Conservation (phyloP, 1,140 invertebrate genomes). For the Nylanderia fulva region DNA sequence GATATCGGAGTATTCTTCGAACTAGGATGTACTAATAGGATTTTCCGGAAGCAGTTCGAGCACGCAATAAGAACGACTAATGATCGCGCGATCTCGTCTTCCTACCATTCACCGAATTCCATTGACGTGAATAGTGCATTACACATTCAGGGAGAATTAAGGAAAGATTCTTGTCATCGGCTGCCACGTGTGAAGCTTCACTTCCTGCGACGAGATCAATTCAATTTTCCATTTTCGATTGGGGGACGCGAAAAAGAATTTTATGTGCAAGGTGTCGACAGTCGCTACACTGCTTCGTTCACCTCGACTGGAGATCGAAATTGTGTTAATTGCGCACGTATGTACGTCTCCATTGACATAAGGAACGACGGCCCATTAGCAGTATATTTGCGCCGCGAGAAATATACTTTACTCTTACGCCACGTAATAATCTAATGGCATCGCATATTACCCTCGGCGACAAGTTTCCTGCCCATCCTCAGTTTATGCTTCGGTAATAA, state of each 20-base stretch:
- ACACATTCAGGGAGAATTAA: background rate
- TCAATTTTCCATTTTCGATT: background rate
- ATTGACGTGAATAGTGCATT: background rate
- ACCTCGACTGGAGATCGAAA: conserved; percentile 18
- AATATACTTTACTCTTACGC: conserved; percentile 43
- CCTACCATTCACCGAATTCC: conserved; percentile 27
- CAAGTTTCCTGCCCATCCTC: conserved; percentile 56
- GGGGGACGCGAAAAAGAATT: background rate
- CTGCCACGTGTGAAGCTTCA: background rate
- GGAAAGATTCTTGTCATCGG: background rate
- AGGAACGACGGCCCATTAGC: conserved; percentile 31
- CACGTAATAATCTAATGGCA: conserved; percentile 60
- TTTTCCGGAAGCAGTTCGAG: background rate
- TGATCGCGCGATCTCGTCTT: background rate
- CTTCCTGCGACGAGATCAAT: background rate
- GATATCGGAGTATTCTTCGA: background rate
- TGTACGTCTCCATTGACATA: background rate
- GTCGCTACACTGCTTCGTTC: background rate
- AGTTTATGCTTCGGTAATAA: conserved; percentile 54
- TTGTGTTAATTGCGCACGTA: conserved; percentile 12
- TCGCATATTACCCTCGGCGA: conserved; percentile 37
- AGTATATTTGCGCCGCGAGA: conserved; percentile 51
- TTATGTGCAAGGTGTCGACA: background rate
- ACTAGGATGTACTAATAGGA: background rate
- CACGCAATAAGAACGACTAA: background rate